Conservation (phyloP, 2,113 vertebrate genomes). For the Holacanthus passer region DNA sequence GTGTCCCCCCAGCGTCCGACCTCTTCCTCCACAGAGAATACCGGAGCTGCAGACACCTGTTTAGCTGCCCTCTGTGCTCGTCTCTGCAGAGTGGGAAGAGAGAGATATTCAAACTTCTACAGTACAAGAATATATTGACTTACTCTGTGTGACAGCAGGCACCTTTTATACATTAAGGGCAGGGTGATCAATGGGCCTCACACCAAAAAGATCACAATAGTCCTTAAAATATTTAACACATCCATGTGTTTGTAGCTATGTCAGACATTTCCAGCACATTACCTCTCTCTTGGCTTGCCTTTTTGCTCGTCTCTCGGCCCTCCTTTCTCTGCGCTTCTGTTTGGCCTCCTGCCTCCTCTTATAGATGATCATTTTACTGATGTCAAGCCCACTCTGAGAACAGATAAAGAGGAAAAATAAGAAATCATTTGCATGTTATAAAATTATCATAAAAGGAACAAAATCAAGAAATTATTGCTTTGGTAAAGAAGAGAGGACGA, state of each 20-base stretch:
- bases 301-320: slow-evolving; percentile 84
- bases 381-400: slow-evolving; percentile 89
- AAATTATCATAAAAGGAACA: neutral
- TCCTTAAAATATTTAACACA: neutral
- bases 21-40: slow-evolving; percentile 80
- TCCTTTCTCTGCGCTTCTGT: slow-evolving; percentile 86
- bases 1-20: slow-evolving; percentile 57
- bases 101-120: neutral
- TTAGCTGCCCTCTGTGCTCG: slow-evolving; percentile 56
- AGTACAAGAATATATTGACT: neutral
- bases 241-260: neutral
- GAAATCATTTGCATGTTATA: neutral
- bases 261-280: neutral
- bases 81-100: slow-evolving; percentile 53
- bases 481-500: neutral
- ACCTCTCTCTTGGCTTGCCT: slow-evolving; percentile 84
- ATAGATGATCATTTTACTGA: slow-evolving; percentile 89
- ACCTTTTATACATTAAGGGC: neutral
- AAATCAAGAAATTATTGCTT: neutral
- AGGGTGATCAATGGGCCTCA: neutral
- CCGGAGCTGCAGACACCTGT: slow-evolving; percentile 18
- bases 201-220: no score
- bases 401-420: neutral
- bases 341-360: slow-evolving; percentile 91
- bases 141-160: neutral